A percentile compares a stretch with the other conserved stretches of the same genome.
Evolutionary conservation across 2,888 invertebrate genomes (phyloP).

Genomic region (Standfussiana lucernea): DNA sequence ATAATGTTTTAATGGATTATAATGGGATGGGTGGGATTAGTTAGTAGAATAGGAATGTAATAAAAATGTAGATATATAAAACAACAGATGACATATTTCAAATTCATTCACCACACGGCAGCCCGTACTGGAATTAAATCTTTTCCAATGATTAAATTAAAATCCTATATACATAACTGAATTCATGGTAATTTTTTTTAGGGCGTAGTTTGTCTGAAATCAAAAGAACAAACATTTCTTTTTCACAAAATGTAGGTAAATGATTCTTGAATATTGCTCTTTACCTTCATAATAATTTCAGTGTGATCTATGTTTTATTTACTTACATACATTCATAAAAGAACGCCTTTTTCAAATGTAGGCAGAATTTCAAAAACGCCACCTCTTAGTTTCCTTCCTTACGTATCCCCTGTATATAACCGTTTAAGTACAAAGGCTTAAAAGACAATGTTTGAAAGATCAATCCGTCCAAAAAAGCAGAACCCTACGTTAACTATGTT

Average conservation of each 20-base stretch:
- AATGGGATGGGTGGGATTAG: not conserved
- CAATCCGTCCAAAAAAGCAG: not conserved
- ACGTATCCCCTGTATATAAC: not conserved
- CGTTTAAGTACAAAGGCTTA: not conserved
- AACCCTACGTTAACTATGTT: not conserved
- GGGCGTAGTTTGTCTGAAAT: too few species aligned
- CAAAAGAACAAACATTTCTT: too few species aligned
- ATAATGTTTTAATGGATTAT: constrained; percentile 21
- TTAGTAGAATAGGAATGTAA: not conserved
- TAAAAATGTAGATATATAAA: not conserved
- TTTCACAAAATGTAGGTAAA: not conserved
- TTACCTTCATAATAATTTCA: not conserved
- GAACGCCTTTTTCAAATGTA: too few species aligned
- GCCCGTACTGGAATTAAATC: not conserved
- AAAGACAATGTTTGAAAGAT: not conserved
- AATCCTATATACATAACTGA: too few species aligned
- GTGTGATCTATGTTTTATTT: too few species aligned
- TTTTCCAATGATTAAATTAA: too few species aligned
- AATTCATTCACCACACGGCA: too few species aligned
- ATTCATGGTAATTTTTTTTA: too few species aligned
- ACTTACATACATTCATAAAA: too few species aligned
- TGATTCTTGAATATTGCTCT: not conserved
- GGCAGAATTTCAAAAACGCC: too few species aligned
- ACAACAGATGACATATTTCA: not conserved
- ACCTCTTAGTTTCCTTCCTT: too few species aligned